phyloP scores from a whole-genome alignment of 2,113 vertebrate species.

The Oncorhynchus gorbuscha region DNA sequence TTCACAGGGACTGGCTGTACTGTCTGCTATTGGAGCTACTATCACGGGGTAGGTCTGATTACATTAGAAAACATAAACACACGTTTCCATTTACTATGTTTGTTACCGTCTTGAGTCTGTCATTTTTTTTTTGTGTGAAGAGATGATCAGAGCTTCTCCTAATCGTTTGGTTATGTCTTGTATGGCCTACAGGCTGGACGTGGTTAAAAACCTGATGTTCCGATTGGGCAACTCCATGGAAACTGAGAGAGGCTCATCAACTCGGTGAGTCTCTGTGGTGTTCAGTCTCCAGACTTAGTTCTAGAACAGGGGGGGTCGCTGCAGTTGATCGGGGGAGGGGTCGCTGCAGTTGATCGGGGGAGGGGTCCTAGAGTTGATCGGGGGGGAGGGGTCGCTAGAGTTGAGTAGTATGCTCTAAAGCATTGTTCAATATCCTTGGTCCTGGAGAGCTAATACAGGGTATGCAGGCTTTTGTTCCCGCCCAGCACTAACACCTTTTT shows the following conservation, averaged over 20 bases:
- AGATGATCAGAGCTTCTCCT: background rate
- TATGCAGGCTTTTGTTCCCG: no score
- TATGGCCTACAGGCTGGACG: constrained; percentile 76
- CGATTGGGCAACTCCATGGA: constrained; percentile 81
- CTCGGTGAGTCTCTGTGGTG: constrained; percentile 80
- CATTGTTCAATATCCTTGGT: no score
- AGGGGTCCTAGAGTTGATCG: no score
- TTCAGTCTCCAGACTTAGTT: no score
- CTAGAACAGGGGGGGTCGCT: no score
- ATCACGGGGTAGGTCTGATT: constrained; percentile 72
- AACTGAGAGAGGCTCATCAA: constrained; percentile 92
- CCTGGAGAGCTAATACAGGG: no score
- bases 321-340: no score
- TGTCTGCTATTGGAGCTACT: constrained; percentile 64
- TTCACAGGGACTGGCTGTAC: constrained; percentile 72
- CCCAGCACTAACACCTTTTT: background rate
- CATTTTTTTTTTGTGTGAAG: background rate
- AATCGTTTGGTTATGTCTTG: constrained; percentile 21
- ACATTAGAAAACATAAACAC: background rate
- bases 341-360: no score
- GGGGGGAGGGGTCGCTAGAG: no score
- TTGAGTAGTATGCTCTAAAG: no score
- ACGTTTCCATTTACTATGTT: no score
- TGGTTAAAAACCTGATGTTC: constrained; percentile 77
- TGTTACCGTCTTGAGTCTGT: background rate